These are phyloP conservation scores for Drosophila pseudotalamancana DNA, from an alignment of 2,888 invertebrate species.

Conservation along the genomic window DNA sequence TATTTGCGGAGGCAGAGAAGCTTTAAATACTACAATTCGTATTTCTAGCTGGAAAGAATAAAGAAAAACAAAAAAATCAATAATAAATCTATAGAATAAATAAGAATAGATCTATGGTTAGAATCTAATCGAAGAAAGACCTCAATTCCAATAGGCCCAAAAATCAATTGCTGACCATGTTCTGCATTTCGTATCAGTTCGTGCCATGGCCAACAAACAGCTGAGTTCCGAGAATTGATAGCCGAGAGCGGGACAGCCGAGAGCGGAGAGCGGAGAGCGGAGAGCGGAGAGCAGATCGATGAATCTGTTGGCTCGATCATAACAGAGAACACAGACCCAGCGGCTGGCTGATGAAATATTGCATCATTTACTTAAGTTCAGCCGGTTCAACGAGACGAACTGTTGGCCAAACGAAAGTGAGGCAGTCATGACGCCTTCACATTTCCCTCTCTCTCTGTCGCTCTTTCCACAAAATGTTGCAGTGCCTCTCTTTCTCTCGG, in stretches of 20 bases:
- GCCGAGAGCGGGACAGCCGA: conserved; percentile 9
- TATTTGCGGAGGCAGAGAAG: no score
- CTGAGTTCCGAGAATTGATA: conserved; percentile 2
- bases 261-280: background rate
- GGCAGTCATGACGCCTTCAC: conserved; percentile 38
- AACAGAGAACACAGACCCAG: conserved; percentile 27
- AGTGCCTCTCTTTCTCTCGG: conserved; percentile 12
- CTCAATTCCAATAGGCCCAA: no score
- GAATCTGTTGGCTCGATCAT: conserved; percentile 5
- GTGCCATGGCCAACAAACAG: background rate
- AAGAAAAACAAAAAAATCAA: no score
- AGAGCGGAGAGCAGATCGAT: no score
- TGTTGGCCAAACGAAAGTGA: conserved; percentile 57
- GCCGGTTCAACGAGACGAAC: conserved; percentile 24
- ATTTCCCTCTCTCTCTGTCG: conserved; percentile 11
- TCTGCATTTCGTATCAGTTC: background rate
- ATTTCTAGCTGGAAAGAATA: no score
- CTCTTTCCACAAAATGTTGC: no score
- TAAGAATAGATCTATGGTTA: background rate
- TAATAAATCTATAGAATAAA: no score
- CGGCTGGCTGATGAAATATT: conserved; percentile 73
- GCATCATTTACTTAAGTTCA: conserved; percentile 67
- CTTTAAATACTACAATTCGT: no score
- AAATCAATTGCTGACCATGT: background rate
- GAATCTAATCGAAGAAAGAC: no score